Conservation (phyloP, 1,140 invertebrate genomes). For the Atopsyche davidsoni region DNA sequence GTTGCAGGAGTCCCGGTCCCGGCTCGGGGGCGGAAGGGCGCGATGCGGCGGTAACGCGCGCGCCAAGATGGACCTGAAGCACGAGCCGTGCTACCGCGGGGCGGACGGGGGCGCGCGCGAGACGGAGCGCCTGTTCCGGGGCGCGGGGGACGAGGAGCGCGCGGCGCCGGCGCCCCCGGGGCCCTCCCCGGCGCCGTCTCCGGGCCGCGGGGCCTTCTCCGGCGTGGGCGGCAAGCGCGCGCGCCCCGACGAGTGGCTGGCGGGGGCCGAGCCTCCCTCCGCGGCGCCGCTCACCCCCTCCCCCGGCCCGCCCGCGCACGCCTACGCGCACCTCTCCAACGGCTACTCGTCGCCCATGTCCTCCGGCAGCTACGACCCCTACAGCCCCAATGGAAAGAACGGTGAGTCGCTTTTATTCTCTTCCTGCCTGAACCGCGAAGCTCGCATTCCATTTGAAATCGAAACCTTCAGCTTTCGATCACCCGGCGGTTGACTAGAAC, state of each 20-base stretch:
- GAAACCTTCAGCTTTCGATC: too few relatives aligned
- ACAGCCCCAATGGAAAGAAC: slow-evolving; percentile 80
- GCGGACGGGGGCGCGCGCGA: slow-evolving; percentile 38
- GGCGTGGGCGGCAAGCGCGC: slow-evolving; percentile 24
- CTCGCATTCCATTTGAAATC: too few relatives aligned
- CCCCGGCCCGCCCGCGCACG: slow-evolving; percentile 50
- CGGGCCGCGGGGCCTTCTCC: slow-evolving; percentile 13
- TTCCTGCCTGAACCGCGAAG: too few relatives aligned
- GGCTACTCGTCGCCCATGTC: slow-evolving; percentile 79
- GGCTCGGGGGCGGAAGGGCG: slow-evolving; percentile 13
- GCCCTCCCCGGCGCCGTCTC: background rate
- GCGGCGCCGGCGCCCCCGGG: slow-evolving; percentile 38
- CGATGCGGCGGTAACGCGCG: slow-evolving; percentile 25
- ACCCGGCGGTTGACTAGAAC: too few relatives aligned
- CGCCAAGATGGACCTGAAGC: slow-evolving; percentile 27
- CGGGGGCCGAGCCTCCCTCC: slow-evolving; percentile 51
- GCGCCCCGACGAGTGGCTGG: slow-evolving; percentile 56
- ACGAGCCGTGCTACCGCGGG: slow-evolving; percentile 29
- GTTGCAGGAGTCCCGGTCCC: too few relatives aligned
- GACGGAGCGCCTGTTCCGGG: background rate
- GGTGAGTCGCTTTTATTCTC: slow-evolving; percentile 59
- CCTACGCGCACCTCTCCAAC: slow-evolving; percentile 59
- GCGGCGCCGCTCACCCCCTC: slow-evolving; percentile 55
- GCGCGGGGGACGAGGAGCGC: slow-evolving; percentile 28
- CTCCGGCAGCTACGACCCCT: slow-evolving; percentile 76